Percentiles rank a stretch among this genome's conserved stretches.
Conservation (phyloP, 2,888 invertebrate genomes). For the Halocaridina rubra region DNA sequence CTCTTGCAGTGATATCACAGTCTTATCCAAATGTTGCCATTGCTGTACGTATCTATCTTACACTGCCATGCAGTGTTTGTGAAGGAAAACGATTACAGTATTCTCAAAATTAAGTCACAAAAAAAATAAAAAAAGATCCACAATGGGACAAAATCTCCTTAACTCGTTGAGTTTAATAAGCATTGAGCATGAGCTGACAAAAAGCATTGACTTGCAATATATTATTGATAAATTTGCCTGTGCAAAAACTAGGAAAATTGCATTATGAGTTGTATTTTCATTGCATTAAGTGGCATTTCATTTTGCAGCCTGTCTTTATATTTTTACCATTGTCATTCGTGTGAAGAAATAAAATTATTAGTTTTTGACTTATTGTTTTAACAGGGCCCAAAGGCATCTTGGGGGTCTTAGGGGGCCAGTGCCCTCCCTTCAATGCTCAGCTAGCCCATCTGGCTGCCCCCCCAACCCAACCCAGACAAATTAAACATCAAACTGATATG, state of each 20-base stretch:
- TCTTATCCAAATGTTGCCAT: background rate
- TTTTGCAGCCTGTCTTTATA: background rate
- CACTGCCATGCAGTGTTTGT: background rate
- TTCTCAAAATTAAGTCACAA: background rate
- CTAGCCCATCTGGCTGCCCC: no score
- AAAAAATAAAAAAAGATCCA: background rate
- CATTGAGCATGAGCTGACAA: background rate
- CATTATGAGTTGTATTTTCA: background rate
- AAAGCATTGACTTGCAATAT: background rate
- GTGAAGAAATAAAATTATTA: background rate
- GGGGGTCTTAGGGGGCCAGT: no score
- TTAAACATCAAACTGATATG: background rate
- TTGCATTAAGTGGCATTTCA: background rate
- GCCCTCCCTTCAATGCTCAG: no score
- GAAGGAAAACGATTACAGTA: background rate
- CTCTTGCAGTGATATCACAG: background rate
- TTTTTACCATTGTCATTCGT: background rate
- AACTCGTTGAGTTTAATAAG: background rate
- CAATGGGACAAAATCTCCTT: background rate
- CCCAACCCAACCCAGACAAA: no score
- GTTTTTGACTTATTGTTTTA: background rate
- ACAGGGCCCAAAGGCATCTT: no score
- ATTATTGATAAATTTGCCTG: background rate
- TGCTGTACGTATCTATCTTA: no score
- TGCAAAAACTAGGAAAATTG: background rate